These are phyloP conservation scores for Perca schrenkii DNA, from an alignment of 2,113 vertebrate genomes.

Conservation along the genomic window DNA sequence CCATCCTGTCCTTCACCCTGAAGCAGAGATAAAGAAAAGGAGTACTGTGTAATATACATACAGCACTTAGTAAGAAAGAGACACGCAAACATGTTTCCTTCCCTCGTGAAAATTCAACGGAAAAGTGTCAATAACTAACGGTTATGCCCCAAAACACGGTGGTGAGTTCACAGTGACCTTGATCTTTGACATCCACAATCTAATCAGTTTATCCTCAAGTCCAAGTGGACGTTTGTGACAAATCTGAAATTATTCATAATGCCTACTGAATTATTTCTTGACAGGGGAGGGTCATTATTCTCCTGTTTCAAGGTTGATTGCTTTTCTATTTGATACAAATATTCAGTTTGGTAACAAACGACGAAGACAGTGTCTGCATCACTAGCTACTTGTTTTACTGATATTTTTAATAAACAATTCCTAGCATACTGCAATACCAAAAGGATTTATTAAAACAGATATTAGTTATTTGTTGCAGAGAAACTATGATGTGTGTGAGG, in stretches of 20 bases:
- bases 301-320: background rate
- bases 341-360: background rate
- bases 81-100: background rate
- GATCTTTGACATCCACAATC: too few relatives aligned
- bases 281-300: background rate
- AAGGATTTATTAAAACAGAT: background rate
- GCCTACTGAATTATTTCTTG: background rate
- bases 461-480: background rate
- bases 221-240: too few relatives aligned
- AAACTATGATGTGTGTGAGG: background rate
- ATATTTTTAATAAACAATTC: background rate
- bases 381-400: background rate
- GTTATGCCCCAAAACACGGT: too few relatives aligned
- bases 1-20: constrained; percentile 91
- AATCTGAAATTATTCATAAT: background rate
- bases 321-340: background rate
- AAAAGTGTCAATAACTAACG: background rate
- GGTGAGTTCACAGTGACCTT: too few relatives aligned
- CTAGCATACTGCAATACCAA: background rate
- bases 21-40: background rate
- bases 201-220: too few relatives aligned
- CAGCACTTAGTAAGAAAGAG: background rate
- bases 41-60: background rate
- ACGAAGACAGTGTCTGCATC: too few relatives aligned
- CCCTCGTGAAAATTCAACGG: background rate